phyloP scores from a whole-genome alignment of 1,140 invertebrate genomes.

The Delia radicum region DNA sequence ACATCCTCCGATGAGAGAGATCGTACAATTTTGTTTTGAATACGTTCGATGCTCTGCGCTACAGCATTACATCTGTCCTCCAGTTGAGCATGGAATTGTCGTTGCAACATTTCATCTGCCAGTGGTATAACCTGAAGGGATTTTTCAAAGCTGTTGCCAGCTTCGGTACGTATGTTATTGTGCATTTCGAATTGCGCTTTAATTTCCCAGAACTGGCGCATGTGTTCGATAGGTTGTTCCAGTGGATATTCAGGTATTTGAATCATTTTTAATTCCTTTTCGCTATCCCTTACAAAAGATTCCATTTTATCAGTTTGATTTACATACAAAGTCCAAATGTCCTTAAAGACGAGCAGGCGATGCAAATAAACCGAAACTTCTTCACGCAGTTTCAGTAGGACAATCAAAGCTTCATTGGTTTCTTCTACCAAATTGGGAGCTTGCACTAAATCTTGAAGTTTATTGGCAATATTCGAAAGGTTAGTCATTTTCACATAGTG shows the following conservation, averaged over 20 bases:
- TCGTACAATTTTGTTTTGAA: constrained; percentile 67
- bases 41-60: constrained; percentile 63
- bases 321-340: constrained; percentile 75
- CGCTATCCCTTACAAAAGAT: constrained; percentile 70
- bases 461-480: constrained; percentile 69
- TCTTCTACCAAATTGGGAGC: constrained; percentile 71
- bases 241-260: constrained; percentile 59
- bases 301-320: constrained; percentile 70
- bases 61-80: constrained; percentile 74
- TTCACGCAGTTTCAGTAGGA: constrained; percentile 69
- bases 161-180: constrained; percentile 73
- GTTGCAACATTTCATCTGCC: constrained; percentile 77
- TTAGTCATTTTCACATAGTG: constrained; percentile 76
- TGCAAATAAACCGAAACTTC: constrained; percentile 71
- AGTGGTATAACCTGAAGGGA: constrained; percentile 74
- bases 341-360: constrained; percentile 70
- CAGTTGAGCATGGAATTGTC: constrained; percentile 73
- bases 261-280: constrained; percentile 63
- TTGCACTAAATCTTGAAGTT: constrained; percentile 70
- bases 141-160: constrained; percentile 71
- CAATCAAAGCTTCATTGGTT: constrained; percentile 69
- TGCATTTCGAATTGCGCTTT: constrained; percentile 86
- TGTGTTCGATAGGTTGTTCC: constrained; percentile 65
- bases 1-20: constrained; percentile 71
- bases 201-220: constrained; percentile 82